These are phyloP conservation scores for Rhinophrynus dorsalis DNA, from an alignment of 2,797 vertebrate genomes.

Conservation along the genomic window DNA sequence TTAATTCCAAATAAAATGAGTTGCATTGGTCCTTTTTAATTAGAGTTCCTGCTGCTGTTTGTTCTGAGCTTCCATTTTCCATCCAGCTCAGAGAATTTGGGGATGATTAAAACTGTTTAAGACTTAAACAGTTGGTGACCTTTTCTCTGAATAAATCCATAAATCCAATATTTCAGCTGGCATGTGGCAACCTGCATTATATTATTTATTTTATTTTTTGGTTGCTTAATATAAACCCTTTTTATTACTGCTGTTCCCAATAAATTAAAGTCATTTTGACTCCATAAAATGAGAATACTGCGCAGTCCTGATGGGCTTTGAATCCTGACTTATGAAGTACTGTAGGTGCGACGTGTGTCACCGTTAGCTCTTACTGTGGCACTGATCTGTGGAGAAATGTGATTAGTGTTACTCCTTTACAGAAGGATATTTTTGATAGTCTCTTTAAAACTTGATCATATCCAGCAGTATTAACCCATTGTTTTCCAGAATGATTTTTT, in stretches of 20 bases:
- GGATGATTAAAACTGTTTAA: slow-evolving; percentile 77
- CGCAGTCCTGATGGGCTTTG: slow-evolving; percentile 2
- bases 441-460: too few relatives aligned
- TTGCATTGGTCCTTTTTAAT: slow-evolving; percentile 90
- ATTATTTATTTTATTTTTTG: too few relatives aligned
- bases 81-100: slow-evolving; percentile 74
- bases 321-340: background rate
- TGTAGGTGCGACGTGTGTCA: too few relatives aligned
- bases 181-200: slow-evolving; percentile 61
- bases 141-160: slow-evolving; percentile 75
- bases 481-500: too few relatives aligned
- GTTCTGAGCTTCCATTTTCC: slow-evolving; percentile 71
- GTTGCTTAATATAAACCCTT: slow-evolving; percentile 35
- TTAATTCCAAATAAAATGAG: slow-evolving; percentile 90
- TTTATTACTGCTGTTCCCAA: slow-evolving; percentile 32
- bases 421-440: too few relatives aligned
- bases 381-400: too few relatives aligned
- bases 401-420: too few relatives aligned
- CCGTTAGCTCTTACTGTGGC: too few relatives aligned
- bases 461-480: too few relatives aligned
- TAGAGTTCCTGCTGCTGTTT: slow-evolving; percentile 88
- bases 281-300: slow-evolving; percentile 16
- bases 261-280: slow-evolving; percentile 35
- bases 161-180: slow-evolving; percentile 74
- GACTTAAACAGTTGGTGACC: slow-evolving; percentile 77